Base-by-base conservation (phyloP, 2,113 vertebrate genomes). In the Leucopsar rothschildi region DNA sequence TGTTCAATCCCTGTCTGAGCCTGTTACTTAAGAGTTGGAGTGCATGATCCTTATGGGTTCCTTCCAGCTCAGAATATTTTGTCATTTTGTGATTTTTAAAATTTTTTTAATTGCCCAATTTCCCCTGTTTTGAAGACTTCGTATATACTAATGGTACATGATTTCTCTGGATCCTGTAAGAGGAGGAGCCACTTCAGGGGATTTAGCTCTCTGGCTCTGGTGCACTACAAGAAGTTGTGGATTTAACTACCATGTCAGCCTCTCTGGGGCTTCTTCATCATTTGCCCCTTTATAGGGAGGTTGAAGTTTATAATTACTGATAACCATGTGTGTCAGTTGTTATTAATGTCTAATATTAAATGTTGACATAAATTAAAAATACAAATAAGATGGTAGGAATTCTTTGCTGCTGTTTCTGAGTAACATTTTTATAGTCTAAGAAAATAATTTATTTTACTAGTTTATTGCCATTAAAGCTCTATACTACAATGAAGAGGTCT, bases 1-100 rank as follows among this genome's bases (percentile, higher is more conserved):
- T 45, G 2, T 60, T n/a, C 10, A 45, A 1, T 69, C 18, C 27
- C 15, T 44, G 1, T 23, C 5, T 33, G 7, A 22, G 6, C 10
- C 33, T 78, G 61, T n/a, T 33, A 11, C 8, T 4, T 53, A 16
- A 39, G 15, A 53, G 33, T 3, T 69, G 47, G 10, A 24, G 4
- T 45, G 23, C 5, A 2, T 53, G 28, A 45, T 45, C 28, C 8
- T 13, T 37, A 5, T 12, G 39, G 10, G 5, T 61, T 10, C 11
- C 39, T 53, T 78, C 39, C n/a, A 78, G 3, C 12, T 78, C 15
- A 13, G 28, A 69, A 15, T 53, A 39, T 33, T 37, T 52, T 69
- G 11, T 28, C 37, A 18, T 31, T 42, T 20, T 49, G 5, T 66
- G 16, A 12, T 25, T 50, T 37, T 29, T 3, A 2, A 11, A 39